These are phyloP conservation scores for Malurus melanocephalus DNA, from an alignment of 2,113 vertebrate species.

Conservation along the genomic window DNA sequence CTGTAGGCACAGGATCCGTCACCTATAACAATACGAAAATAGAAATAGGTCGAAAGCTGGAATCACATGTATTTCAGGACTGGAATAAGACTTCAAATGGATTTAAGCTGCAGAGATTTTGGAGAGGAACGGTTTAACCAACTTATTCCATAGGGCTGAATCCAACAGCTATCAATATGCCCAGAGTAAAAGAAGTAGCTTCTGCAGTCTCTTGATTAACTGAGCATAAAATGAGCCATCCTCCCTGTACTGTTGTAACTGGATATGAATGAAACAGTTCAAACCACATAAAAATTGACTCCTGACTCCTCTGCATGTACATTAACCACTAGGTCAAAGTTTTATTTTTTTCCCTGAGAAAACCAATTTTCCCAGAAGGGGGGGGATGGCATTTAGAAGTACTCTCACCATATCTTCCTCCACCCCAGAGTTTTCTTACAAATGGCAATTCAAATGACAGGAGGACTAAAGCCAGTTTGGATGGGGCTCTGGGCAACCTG, in stretches of 20 bases:
- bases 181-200: constrained; percentile 31
- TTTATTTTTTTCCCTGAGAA: constrained; percentile 26
- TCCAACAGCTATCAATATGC: neutral
- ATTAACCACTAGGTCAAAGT: constrained; percentile 7
- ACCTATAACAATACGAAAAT: neutral
- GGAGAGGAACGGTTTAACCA: neutral
- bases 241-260: constrained; percentile 29
- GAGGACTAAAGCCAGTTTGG: neutral
- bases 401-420: neutral
- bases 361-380: neutral
- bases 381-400: neutral
- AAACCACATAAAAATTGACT: constrained; percentile 36
- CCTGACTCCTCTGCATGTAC: constrained; percentile 23
- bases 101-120: neutral
- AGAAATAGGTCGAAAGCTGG: neutral
- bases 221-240: constrained; percentile 44
- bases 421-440: neutral
- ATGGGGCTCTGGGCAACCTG: neutral
- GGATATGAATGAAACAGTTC: constrained; percentile 32
- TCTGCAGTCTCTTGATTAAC: constrained; percentile 29
- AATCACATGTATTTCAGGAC: neutral
- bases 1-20: neutral
- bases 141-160: neutral
- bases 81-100: neutral
- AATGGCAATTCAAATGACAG: neutral